Percentiles rank a stretch among this genome's conserved stretches.
These are phyloP conservation scores for Euwallacea similis DNA, from an alignment of 1,140 invertebrate species.

Conservation along the genomic window DNA sequence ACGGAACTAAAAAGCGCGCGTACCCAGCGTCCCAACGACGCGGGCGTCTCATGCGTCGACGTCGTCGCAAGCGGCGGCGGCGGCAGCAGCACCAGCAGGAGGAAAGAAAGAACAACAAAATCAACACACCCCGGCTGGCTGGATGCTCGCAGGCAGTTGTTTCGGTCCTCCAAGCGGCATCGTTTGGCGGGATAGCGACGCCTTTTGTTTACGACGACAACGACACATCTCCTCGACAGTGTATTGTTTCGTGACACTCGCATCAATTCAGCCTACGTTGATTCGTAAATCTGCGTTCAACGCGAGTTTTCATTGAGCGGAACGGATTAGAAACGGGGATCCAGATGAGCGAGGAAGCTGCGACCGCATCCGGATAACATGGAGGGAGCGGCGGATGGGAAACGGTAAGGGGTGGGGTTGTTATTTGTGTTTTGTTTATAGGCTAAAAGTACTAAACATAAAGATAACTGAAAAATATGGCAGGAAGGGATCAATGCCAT, in stretches of 20 bases:
- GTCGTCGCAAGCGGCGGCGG: conserved; percentile 1
- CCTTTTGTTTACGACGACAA: neutral
- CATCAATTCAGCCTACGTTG: neutral
- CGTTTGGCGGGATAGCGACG: neutral
- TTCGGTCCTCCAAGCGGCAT: conserved; percentile 16
- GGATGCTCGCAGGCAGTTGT: conserved; percentile 3
- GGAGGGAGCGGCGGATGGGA: conserved; percentile 10
- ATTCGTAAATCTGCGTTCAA: too few relatives aligned
- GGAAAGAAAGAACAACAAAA: conserved; percentile 28
- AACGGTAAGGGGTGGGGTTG: conserved; percentile 12
- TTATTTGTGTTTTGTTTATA: neutral
- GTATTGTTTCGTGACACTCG: neutral
- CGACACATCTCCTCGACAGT: neutral
- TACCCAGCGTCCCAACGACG: neutral
- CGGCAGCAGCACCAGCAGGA: conserved; percentile 15
- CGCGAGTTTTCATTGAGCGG: neutral
- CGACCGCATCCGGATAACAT: neutral
- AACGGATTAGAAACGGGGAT: neutral
- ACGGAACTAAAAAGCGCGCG: neutral
- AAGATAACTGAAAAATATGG: too few relatives aligned
- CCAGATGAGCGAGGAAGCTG: neutral
- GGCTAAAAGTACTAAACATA: too few relatives aligned
- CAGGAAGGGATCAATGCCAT: too few relatives aligned
- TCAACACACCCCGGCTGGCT: conserved; percentile 25
- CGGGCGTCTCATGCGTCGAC: conserved; percentile 5